Base-by-base conservation (phyloP, 64 coral and sea anemone genomes). In the Dendrophyllia cribrosa region DNA sequence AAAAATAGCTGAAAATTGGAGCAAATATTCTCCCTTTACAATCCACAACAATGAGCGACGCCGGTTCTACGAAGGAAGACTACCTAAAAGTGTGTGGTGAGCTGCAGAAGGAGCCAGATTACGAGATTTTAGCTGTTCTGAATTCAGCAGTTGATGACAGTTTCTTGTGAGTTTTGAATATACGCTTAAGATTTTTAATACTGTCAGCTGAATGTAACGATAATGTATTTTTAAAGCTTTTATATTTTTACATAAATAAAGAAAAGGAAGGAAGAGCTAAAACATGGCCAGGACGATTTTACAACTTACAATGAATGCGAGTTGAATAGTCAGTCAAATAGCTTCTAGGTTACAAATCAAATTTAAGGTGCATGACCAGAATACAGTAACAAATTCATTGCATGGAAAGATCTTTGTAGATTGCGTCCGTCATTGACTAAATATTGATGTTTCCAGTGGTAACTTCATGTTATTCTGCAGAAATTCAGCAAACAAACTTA, bases 61-160 rank as follows among this genome's bases (percentile, higher is more conserved):
- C 94, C 10, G 71, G 50, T 55, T 21, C 94, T 6, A 99, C 97
- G 19, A 99, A 96, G 80, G 91, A 88, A 74, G 77, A 88, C 9
- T 99, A 94, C 81, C 43, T 96, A 23, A 83, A 86, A 71, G 86
- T 86, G 44, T 99, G 97, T 85, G 77, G 44, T 20, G 97, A 96
- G 24, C 58, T 87, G 58, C 14, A 83, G 12, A 96, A 91, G 56
- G 77, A 94, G 19, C 90, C 94, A 20, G 89, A 96, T 79, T 13
- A 49, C 0, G 94, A 96, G 76, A 90, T 99, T 69, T 66, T 99
- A 58, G 91, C 97, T 20, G 74, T 99, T 50, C 43, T 99, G 24
- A 91, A 99, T 59, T 67, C 84, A 12, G 94, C 94, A 26, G 88
- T 94, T 6, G 91, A 94, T 51, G 88, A 96, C 60, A 84, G 76